phyloP scores from a whole-genome alignment of 2,113 vertebrate species.

The Forbesichthys agassizii region DNA sequence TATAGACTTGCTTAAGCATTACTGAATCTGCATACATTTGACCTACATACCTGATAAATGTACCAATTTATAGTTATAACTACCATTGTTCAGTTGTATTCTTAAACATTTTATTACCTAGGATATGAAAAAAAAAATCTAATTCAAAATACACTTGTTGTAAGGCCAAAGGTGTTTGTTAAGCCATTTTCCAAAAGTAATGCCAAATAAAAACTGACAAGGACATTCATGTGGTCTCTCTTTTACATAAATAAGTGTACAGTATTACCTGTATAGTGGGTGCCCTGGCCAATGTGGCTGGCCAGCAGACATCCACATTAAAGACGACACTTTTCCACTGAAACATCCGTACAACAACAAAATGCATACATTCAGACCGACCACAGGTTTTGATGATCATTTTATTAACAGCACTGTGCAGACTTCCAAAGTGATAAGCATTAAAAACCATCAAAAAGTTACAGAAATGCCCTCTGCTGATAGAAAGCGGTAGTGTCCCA shows the following conservation, averaged over 20 bases:
- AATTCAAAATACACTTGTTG: neutral
- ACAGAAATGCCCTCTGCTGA: constrained; percentile 57
- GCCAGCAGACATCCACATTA: too few species aligned
- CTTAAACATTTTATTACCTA: constrained; percentile 37
- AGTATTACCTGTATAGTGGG: neutral
- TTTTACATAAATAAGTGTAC: neutral
- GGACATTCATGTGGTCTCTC: constrained; percentile 14
- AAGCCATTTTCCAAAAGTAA: constrained; percentile 38
- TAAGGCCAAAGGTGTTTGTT: constrained; percentile 21
- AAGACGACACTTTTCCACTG: neutral
- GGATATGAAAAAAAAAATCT: constrained; percentile 24
- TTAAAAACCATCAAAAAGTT: constrained; percentile 63
- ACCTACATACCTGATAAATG: neutral
- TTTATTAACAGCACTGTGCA: constrained; percentile 78
- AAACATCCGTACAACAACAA: neutral
- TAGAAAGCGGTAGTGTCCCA: constrained; percentile 38
- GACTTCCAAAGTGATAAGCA: constrained; percentile 73
- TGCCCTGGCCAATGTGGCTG: neutral
- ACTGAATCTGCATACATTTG: neutral
- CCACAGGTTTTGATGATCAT: constrained; percentile 46
- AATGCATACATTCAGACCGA: neutral
- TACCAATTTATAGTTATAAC: constrained; percentile 17
- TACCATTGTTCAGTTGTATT: constrained; percentile 31
- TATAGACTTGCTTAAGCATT: neutral
- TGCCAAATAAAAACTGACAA: constrained; percentile 58